A percentile compares a stretch with the other conserved stretches of the same genome.
Conservation (phyloP, 1,140 invertebrate genomes). For the Saccostrea cuccullata region DNA sequence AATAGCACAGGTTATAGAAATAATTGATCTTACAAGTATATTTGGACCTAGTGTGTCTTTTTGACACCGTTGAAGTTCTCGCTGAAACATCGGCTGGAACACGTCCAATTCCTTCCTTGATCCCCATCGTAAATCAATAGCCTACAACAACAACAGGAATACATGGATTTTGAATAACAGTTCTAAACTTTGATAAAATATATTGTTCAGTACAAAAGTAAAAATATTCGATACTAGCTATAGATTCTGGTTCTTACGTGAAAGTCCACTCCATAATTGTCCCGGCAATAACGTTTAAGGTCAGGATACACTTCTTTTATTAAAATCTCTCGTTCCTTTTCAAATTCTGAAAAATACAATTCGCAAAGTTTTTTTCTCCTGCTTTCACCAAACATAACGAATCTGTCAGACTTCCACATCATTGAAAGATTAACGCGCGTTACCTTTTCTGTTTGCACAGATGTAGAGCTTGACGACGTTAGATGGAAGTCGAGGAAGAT, state of each 20-base stretch:
- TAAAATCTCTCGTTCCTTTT: constrained; percentile 95
- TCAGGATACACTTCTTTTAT: constrained; percentile 98
- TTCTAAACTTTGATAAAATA: neutral
- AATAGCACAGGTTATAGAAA: neutral
- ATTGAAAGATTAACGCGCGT: neutral
- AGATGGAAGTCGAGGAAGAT: constrained; percentile 55
- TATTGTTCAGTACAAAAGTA: neutral
- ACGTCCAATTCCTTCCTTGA: neutral
- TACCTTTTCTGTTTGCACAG: constrained; percentile 66
- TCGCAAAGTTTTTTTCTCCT: neutral
- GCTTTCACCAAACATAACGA: neutral
- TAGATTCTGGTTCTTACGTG: constrained; percentile 84
- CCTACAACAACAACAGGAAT: neutral
- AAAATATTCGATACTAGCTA: neutral
- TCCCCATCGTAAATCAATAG: neutral
- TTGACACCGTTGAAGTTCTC: constrained; percentile 96
- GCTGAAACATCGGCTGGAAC: constrained; percentile 87
- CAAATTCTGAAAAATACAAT: constrained; percentile 87
- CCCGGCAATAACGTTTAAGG: constrained; percentile 96
- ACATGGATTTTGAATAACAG: neutral
- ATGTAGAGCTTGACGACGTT: constrained; percentile 66
- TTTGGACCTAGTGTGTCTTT: constrained; percentile 96
- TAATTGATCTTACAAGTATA: constrained; percentile 81
- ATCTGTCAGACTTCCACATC: neutral
- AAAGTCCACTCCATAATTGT: constrained; percentile 97